phyloP scores from a whole-genome alignment of 2,797 vertebrate genomes.

The Falco biarmicus region DNA sequence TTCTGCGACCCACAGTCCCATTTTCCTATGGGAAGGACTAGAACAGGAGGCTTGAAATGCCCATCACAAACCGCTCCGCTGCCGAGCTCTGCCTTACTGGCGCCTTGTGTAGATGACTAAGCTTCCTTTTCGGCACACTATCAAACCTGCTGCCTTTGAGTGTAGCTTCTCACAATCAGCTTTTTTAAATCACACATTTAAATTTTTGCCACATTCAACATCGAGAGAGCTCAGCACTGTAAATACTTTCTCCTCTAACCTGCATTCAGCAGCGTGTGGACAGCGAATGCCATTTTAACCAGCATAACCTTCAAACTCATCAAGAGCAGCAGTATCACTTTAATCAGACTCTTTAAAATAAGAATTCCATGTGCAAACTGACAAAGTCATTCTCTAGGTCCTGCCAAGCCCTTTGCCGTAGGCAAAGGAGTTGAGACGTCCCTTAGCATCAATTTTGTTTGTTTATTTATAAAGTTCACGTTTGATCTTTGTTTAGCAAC shows the following conservation, averaged over 20 bases:
- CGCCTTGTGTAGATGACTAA: neutral
- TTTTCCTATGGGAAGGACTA: neutral
- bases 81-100: neutral
- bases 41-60: neutral
- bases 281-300: neutral
- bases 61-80: neutral
- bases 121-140: neutral
- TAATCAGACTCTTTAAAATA: constrained; percentile 36
- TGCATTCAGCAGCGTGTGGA: neutral
- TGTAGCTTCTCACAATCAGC: neutral
- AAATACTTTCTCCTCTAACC: neutral
- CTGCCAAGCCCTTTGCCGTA: constrained; percentile 55
- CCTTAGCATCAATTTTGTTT: constrained; percentile 62
- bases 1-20: rapidly evolving
- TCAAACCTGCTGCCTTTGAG: neutral
- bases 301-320: neutral
- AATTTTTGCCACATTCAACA: neutral
- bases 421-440: constrained; percentile 58
- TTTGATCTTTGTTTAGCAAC: constrained; percentile 70
- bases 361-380: constrained; percentile 37
- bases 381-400: constrained; percentile 52
- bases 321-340: constrained; percentile 24
- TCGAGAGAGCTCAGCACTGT: neutral
- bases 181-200: neutral
- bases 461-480: constrained; percentile 66